These are phyloP conservation scores for Patella depressa DNA, from an alignment of 2,888 invertebrate genomes.

Conservation along the genomic window DNA sequence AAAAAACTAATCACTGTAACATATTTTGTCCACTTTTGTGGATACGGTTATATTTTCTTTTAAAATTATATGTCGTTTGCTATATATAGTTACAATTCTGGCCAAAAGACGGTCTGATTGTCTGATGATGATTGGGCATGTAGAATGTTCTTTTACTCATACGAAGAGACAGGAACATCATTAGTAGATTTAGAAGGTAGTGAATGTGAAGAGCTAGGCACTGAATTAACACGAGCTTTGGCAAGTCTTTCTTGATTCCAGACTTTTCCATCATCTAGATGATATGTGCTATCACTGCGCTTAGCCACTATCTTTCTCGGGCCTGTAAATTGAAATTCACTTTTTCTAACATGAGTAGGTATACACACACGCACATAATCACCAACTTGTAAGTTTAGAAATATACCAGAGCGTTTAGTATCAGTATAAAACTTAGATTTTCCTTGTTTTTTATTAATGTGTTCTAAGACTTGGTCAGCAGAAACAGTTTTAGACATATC, in stretches of 20 bases:
- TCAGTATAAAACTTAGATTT: not conserved
- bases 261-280: not conserved
- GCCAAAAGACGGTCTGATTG: no score
- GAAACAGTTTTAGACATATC: not conserved
- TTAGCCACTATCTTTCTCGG: not conserved
- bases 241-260: not conserved
- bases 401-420: not conserved
- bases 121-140: no score
- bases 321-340: not conserved
- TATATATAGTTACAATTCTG: no score
- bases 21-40: no score
- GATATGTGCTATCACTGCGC: not conserved
- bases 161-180: not conserved
- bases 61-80: no score
- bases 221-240: not conserved
- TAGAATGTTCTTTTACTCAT: no score
- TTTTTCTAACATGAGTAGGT: not conserved
- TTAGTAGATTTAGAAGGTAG: not conserved
- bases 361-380: not conserved
- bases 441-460: not conserved
- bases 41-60: no score
- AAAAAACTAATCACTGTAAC: no score
- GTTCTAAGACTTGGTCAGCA: not conserved
- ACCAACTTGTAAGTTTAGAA: not conserved
- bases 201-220: not conserved